phyloP scores from a whole-genome alignment of 2,797 vertebrate species.

The Spea hammondii region DNA sequence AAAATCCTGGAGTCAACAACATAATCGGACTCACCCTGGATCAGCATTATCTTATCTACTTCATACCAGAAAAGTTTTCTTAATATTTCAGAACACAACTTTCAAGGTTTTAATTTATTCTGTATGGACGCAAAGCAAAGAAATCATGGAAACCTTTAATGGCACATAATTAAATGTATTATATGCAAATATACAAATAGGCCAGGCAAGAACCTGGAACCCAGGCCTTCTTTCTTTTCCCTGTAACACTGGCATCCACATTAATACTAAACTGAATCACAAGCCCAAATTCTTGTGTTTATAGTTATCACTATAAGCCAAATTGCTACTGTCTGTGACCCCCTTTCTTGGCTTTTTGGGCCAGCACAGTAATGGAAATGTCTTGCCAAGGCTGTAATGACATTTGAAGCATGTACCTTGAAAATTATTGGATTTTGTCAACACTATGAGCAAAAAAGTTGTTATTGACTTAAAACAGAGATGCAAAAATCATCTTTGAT shows the following conservation, averaged over 20 bases:
- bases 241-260: background rate
- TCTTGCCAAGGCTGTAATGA: no score
- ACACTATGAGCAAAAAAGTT: no score
- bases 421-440: no score
- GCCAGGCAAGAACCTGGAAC: slow-evolving; percentile 7
- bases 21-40: no score
- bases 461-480: no score
- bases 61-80: no score
- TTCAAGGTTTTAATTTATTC: background rate
- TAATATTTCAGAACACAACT: background rate
- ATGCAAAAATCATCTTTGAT: no score
- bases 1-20: no score
- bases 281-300: background rate
- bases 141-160: background rate
- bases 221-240: slow-evolving; percentile 17
- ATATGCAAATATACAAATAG: slow-evolving; percentile 23
- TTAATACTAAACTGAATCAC: background rate
- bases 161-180: slow-evolving; percentile 36
- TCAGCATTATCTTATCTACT: no score
- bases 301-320: background rate
- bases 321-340: background rate
- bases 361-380: no score
- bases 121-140: slow-evolving; percentile 10
- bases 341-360: background rate
- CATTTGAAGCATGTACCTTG: no score